Conservation (phyloP, 2,113 vertebrate species). For the Phocoena sinus region DNA sequence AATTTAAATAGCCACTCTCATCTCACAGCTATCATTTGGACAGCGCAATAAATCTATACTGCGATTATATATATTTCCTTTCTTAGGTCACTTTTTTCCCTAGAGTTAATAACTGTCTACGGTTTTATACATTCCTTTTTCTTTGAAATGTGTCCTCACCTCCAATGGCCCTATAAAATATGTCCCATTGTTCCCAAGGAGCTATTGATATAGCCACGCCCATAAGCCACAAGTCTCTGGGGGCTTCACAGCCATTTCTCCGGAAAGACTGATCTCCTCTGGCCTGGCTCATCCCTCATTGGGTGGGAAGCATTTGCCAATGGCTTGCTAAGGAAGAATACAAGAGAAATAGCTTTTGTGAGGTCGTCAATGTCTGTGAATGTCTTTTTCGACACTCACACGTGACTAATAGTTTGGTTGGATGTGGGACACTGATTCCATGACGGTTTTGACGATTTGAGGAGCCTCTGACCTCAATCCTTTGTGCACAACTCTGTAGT, state of each 20-base stretch:
- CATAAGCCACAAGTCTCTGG: background rate
- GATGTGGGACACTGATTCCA: background rate
- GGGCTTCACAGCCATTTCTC: background rate
- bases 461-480: background rate
- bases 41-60: no score
- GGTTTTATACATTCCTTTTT: background rate
- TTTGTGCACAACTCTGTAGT: background rate
- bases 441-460: background rate
- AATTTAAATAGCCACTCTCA: background rate
- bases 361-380: no score
- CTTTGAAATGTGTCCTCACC: background rate
- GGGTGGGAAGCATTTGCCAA: background rate
- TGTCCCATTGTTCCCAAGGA: background rate
- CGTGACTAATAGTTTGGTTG: background rate
- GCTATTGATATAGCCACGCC: background rate
- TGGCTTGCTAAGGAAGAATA: background rate
- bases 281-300: background rate
- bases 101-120: background rate
- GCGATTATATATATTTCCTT: background rate
- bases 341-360: background rate
- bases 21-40: background rate
- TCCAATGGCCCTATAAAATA: background rate
- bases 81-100: background rate
- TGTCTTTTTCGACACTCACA: background rate
- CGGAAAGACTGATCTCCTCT: background rate